Conservation (phyloP, 2,888 invertebrate species). For the Cheilosia pagana region DNA sequence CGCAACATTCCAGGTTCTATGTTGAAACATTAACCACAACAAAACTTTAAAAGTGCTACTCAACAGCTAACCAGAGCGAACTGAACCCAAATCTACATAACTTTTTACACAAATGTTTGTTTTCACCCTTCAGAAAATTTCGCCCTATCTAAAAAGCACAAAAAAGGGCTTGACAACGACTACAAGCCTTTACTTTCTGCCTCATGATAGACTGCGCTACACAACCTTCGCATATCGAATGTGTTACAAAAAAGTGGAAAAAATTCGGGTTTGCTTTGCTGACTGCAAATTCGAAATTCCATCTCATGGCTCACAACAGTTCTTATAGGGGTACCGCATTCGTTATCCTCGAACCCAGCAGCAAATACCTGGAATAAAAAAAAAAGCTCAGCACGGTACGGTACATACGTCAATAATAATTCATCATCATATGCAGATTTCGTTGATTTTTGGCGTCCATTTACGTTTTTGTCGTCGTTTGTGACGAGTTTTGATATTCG, state of each 20-base stretch:
- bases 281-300: conserved; percentile 26
- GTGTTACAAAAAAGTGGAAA: conserved; percentile 6
- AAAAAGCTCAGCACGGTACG: conserved; percentile 23
- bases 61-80: not conserved
- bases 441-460: conserved; percentile 25
- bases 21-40: no score
- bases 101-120: not conserved
- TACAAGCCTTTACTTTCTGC: conserved; percentile 10
- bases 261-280: not conserved
- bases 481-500: conserved; percentile 23
- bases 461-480: conserved; percentile 17
- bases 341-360: not conserved
- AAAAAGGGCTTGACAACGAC: conserved; percentile 2
- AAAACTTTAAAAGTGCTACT: conserved; percentile 35
- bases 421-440: conserved; percentile 65
- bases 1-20: no score
- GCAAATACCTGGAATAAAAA: conserved; percentile 3
- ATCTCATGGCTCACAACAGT: not conserved
- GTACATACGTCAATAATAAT: conserved; percentile 51
- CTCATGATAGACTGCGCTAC: conserved; percentile 7
- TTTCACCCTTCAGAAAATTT: not conserved
- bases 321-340: not conserved
- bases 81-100: not conserved
- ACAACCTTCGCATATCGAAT: conserved; percentile 18
- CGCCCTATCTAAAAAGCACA: not conserved